Evolutionary conservation across 2,888 invertebrate genomes (phyloP).

Genomic region (Lamellibrachia columna): DNA sequence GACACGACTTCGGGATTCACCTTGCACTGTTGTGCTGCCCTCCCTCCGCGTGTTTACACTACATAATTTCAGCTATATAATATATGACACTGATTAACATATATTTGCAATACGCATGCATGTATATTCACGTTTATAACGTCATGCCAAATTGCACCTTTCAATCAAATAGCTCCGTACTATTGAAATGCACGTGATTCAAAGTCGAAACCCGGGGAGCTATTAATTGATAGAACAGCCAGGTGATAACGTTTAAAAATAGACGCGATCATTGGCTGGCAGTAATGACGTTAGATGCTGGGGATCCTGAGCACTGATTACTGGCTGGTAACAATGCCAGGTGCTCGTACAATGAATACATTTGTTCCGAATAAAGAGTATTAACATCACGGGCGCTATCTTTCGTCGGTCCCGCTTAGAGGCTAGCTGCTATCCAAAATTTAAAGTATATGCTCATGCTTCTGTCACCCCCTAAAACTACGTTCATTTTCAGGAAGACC

Average conservation of each 20-base stretch:
- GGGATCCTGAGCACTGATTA: neutral
- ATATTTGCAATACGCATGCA: neutral
- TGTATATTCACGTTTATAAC: neutral
- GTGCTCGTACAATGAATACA: neutral
- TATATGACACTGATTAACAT: neutral
- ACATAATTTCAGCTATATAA: neutral
- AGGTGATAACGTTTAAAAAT: neutral
- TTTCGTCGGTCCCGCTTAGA: too few relatives aligned
- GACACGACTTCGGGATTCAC: conserved; percentile 16
- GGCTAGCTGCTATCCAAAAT: too few relatives aligned
- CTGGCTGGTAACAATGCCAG: neutral
- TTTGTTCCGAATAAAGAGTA: neutral
- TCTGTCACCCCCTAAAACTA: too few relatives aligned
- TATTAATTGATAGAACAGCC: neutral
- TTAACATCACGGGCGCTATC: too few relatives aligned
- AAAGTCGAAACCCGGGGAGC: neutral
- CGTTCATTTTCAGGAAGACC: too few relatives aligned
- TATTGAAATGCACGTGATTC: neutral
- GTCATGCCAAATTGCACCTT: neutral
- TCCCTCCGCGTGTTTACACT: neutral
- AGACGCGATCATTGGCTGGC: neutral
- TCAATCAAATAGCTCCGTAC: neutral
- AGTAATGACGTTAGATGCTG: neutral
- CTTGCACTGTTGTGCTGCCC: neutral
- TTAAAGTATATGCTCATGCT: too few relatives aligned